Evolutionary conservation across 1,140 invertebrate genomes (phyloP).

Genomic region (Zophobas morio): DNA sequence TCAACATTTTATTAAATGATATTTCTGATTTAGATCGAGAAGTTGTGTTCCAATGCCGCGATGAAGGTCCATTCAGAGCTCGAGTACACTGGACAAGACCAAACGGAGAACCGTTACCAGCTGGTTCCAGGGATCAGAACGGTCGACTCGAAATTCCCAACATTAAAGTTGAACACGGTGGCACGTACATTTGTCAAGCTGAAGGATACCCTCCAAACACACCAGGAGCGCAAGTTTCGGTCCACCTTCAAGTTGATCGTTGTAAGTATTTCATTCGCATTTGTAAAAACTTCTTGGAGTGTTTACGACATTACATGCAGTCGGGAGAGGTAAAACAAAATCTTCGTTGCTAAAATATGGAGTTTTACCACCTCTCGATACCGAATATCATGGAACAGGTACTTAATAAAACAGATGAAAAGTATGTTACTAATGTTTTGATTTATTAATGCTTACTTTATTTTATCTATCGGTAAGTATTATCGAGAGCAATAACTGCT

Average conservation of each 20-base stretch:
- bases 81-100: slow-evolving; percentile 83
- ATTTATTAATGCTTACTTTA: not conserved
- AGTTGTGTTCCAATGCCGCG: slow-evolving; percentile 92
- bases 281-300: slow-evolving; percentile 5
- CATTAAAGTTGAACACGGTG: slow-evolving; percentile 82
- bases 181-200: slow-evolving; percentile 88
- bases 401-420: slow-evolving; percentile 39
- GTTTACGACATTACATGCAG: slow-evolving; percentile 63
- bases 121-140: slow-evolving; percentile 78
- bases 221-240: slow-evolving; percentile 72
- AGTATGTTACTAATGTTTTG: slow-evolving; percentile 14
- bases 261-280: slow-evolving; percentile 73
- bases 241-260: slow-evolving; percentile 79
- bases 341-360: slow-evolving; percentile 67
- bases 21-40: slow-evolving; percentile 78
- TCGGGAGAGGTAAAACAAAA: slow-evolving; percentile 66
- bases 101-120: slow-evolving; percentile 79
- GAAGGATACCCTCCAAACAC: slow-evolving; percentile 74
- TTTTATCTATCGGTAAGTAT: slow-evolving; percentile 9
- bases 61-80: slow-evolving; percentile 84
- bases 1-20: slow-evolving; percentile 8
- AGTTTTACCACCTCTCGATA: slow-evolving; percentile 65
- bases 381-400: slow-evolving; percentile 67
- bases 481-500: not conserved
- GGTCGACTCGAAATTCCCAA: slow-evolving; percentile 90